Conservation (phyloP, 2,888 invertebrate genomes). For the Saturnia pavonia region DNA sequence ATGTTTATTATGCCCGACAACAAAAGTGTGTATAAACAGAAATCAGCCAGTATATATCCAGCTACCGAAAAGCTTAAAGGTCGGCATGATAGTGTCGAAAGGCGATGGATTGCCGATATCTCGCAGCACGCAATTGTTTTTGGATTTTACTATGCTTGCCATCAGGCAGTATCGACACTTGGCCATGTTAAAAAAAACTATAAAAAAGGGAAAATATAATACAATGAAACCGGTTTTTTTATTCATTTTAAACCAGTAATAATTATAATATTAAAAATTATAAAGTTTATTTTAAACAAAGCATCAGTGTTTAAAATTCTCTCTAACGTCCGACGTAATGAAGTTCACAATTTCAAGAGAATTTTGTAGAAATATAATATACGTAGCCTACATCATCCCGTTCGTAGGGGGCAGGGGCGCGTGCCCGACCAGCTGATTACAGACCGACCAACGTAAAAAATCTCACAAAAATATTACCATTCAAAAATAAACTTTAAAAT, state of each 20-base stretch:
- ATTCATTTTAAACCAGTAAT: background rate
- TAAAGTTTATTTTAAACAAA: background rate
- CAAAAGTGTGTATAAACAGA: no score
- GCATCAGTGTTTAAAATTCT: slow-evolving; percentile 1
- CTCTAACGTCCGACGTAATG: slow-evolving; percentile 31
- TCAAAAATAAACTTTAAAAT: slow-evolving; percentile 38
- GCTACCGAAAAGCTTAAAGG: no score
- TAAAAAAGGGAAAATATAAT: no score
- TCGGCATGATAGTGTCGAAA: no score
- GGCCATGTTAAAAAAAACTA: no score
- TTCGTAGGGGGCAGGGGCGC: slow-evolving; percentile 66
- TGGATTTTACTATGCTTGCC: no score
- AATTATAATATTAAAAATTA: background rate
- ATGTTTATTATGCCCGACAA: no score
- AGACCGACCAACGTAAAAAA: slow-evolving; percentile 73
- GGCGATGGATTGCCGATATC: no score
- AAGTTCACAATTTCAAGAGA: slow-evolving; percentile 48
- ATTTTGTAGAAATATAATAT: slow-evolving; percentile 62
- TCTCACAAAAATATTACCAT: slow-evolving; percentile 39
- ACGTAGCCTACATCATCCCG: slow-evolving; percentile 63
- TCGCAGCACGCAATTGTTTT: no score
- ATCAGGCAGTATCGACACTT: no score
- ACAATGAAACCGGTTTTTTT: no score
- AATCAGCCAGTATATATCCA: no score
- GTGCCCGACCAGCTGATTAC: slow-evolving; percentile 80